Percentiles rank a stretch among this genome's conserved stretches.
Evolutionary conservation across 1,140 invertebrate genomes (phyloP).

Genomic region (Acromyrmex charruanus): DNA sequence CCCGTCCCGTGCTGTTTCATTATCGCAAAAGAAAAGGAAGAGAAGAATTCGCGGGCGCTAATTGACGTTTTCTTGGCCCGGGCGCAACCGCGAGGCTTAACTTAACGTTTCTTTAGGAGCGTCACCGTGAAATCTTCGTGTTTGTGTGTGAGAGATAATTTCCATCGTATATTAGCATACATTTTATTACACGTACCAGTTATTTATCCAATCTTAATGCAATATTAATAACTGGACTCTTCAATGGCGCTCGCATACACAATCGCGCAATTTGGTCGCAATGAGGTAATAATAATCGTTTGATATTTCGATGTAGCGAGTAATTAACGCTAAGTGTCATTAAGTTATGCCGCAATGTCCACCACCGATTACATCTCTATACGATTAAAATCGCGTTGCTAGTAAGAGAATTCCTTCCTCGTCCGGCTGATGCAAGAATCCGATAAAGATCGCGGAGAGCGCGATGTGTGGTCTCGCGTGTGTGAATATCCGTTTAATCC

Average conservation of each 20-base stretch:
- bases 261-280: constrained; percentile 25
- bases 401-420: constrained; percentile 36
- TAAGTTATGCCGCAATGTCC: constrained; percentile 40
- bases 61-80: constrained; percentile 64
- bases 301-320: constrained; percentile 6
- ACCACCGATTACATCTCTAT: constrained; percentile 8
- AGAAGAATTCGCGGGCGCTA: constrained; percentile 62
- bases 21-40: constrained; percentile 33
- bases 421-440: constrained; percentile 63
- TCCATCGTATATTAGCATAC: not conserved
- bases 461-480: constrained; percentile 69
- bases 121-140: constrained; percentile 29
- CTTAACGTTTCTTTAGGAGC: constrained; percentile 35
- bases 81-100: constrained; percentile 33
- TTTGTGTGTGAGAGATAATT: constrained; percentile 14
- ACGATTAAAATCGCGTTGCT: constrained; percentile 70
- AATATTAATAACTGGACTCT: constrained; percentile 15
- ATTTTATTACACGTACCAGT: not conserved
- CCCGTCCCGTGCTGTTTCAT: constrained; percentile 44
- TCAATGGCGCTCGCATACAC: not conserved
- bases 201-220: constrained; percentile 14
- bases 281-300: constrained; percentile 28
- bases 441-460: constrained; percentile 72
- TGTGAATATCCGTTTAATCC: constrained; percentile 69
- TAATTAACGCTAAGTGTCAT: constrained; percentile 59